A percentile compares a stretch with the other conserved stretches of the same genome.
Conservation (phyloP, 2,888 invertebrate genomes). For the Ectobius pallidus region DNA sequence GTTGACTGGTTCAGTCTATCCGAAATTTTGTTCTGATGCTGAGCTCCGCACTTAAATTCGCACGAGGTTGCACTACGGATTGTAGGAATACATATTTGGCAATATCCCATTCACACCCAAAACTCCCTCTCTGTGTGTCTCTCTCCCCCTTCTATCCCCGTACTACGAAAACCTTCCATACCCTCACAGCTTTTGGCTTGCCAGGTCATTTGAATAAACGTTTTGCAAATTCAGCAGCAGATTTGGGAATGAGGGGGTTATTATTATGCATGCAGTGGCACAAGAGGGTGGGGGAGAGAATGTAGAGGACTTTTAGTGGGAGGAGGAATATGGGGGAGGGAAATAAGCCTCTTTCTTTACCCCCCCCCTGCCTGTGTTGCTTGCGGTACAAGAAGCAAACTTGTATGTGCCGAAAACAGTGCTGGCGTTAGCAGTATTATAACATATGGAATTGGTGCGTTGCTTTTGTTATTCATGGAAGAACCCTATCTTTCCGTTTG, state of each 20-base stretch:
- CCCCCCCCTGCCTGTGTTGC: background rate
- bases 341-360: slow-evolving; percentile 36
- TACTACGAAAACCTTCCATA: slow-evolving; percentile 16
- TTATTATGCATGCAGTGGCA: slow-evolving; percentile 39
- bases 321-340: slow-evolving; percentile 4
- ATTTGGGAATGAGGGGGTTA: slow-evolving; percentile 39
- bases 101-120: slow-evolving; percentile 27
- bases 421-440: slow-evolving; percentile 7
- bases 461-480: background rate
- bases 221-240: slow-evolving; percentile 41
- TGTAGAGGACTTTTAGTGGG: slow-evolving; percentile 6
- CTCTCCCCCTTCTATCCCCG: background rate
- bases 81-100: slow-evolving; percentile 31
- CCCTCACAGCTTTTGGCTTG: slow-evolving; percentile 35
- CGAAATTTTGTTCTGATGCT: background rate
- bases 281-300: background rate
- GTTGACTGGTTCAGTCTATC: background rate
- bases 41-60: slow-evolving; percentile 6
- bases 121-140: background rate
- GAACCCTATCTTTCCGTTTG: background rate
- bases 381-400: background rate
- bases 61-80: background rate
- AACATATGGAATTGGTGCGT: background rate
- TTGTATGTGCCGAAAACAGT: background rate
- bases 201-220: slow-evolving; percentile 42